Base-by-base conservation (phyloP, 2,797 vertebrate species). In the Premnoplex brunnescens region DNA sequence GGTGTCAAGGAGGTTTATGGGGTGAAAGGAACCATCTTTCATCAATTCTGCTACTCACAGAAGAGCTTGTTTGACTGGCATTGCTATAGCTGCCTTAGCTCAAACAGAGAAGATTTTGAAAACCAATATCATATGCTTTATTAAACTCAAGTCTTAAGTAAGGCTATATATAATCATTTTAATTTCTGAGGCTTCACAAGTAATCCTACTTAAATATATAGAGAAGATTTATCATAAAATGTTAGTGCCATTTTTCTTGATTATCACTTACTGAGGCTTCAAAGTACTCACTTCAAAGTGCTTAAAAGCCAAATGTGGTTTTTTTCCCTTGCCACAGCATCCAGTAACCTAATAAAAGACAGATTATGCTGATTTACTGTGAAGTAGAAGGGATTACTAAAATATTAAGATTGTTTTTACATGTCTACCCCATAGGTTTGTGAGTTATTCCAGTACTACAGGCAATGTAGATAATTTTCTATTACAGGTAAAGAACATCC, bases 131-230 rank as follows among this genome's bases (percentile, higher is more conserved):
- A 59, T 86, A 59, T 60, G 51, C 80, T 89, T 95, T 96, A 96
- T 93, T 97, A 95, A 96, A 93, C 68, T 96, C 52, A 85, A 82
- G 75, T 87, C 86, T 87, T 94, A 94, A 89, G 26, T 71, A 82
- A 89, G 63, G 81, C 88, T 95, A 79, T 94, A 80, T 92, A 93
- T 96, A 94, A 95, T 95, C 1, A 91, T 85, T 95, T 95, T 95
- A 96, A 95, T 96, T 96, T 95, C 74, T 95, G 86, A 89, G 68
- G 68, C 82, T 95, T 94, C 88, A 89, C 85, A 85, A 58, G 67
- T 96, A 96, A 95, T 96, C 88, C 92, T 87, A 58, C 88, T 94
- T 94, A 97, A 95, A 94, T 96, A 95, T 68, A 85, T 77, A 39
- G 41, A 89, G 94, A 94, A 88, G 78, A 92, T 94, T 94, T 92